Evolutionary conservation across 2,797 vertebrate species (phyloP).

Genomic region (Argya squamiceps): DNA sequence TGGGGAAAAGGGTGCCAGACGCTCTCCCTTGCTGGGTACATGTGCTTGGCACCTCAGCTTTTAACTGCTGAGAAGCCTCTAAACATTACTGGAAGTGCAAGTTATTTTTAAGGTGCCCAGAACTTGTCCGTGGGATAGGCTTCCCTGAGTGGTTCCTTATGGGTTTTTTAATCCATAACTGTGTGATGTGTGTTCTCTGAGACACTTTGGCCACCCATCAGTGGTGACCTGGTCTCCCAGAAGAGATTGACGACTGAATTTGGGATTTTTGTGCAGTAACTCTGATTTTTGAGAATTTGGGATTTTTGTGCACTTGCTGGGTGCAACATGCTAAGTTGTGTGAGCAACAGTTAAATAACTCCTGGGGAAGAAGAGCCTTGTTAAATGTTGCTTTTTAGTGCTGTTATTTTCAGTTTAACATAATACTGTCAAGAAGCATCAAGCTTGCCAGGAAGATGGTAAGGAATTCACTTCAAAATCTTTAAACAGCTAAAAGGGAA

Average conservation of each 20-base stretch:
- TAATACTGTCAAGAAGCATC: neutral
- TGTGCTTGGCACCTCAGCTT: neutral
- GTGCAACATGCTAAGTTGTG: neutral
- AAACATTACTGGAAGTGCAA: accelerated
- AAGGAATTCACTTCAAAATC: neutral
- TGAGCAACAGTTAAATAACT: neutral
- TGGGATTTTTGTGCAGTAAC: neutral
- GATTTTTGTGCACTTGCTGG: neutral
- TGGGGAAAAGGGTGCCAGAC: neutral
- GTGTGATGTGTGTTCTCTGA: neutral
- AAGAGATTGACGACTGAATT: neutral
- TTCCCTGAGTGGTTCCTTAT: neutral
- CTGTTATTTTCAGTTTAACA: neutral
- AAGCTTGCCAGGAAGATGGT: neutral
- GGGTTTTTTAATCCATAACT: neutral
- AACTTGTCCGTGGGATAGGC: neutral
- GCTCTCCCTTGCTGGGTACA: accelerated
- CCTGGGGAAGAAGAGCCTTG: neutral
- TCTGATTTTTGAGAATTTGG: neutral
- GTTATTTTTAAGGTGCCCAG: neutral
- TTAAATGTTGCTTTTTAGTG: neutral
- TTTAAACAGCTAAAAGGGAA: neutral
- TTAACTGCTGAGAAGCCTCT: neutral
- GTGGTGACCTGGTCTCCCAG: neutral
- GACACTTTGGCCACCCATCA: neutral